These are phyloP conservation scores for Isotomurus palustris DNA, from an alignment of 2,888 invertebrate genomes.

Conservation along the genomic window DNA sequence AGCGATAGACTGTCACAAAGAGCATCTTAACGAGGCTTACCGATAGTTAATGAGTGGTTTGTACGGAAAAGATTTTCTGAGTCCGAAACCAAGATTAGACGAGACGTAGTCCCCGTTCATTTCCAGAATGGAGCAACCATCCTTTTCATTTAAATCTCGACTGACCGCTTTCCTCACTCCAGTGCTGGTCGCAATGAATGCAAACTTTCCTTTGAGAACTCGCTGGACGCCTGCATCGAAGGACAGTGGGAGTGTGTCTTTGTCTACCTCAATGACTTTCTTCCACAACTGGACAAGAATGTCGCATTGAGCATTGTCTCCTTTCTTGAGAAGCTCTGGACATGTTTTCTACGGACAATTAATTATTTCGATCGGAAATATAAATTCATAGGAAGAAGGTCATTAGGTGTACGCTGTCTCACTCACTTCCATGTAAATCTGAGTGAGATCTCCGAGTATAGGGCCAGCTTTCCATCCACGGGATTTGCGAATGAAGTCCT, in stretches of 20 bases:
- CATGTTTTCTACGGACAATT: constrained; percentile 23
- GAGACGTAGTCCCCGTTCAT: constrained; percentile 18
- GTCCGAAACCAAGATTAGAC: constrained; percentile 27
- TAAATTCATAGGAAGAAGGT: neutral
- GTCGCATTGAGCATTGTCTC: constrained; percentile 18
- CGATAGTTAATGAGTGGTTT: constrained; percentile 17
- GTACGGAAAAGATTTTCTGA: constrained; percentile 9
- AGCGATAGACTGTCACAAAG: neutral
- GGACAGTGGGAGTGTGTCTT: constrained; percentile 9
- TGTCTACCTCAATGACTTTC: neutral
- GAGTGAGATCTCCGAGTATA: constrained; percentile 25
- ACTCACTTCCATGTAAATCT: constrained; percentile 26
- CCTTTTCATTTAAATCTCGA: constrained; percentile 12
- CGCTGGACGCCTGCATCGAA: constrained; percentile 19
- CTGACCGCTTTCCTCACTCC: constrained; percentile 19
- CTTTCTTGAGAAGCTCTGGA: constrained; percentile 23
- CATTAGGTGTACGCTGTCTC: neutral
- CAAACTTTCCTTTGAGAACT: constrained; percentile 24
- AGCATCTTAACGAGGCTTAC: constrained; percentile 1
- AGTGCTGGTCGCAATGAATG: constrained; percentile 20
- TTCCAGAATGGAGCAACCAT: constrained; percentile 25
- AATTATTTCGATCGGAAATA: neutral
- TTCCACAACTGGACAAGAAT: constrained; percentile 21
- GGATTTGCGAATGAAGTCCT: constrained; percentile 8
- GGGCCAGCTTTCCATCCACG: constrained; percentile 21